Conservation (phyloP, 2,888 invertebrate species). For the Nesidiocoris tenuis region DNA sequence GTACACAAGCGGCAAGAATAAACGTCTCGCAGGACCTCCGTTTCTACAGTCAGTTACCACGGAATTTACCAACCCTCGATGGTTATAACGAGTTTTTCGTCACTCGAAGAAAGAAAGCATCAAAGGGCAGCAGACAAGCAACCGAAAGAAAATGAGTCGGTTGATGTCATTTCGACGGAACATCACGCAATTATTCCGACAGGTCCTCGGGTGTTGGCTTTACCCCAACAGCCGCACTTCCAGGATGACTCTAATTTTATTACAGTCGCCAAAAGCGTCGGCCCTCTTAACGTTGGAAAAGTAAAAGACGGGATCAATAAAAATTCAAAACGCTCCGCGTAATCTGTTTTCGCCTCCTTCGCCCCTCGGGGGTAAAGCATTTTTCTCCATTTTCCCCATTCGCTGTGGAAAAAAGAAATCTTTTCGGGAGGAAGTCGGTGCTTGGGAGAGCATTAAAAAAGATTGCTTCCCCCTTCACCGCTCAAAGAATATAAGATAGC, state of each 20-base stretch:
- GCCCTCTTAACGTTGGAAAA: slow-evolving; percentile 40
- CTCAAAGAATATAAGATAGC: slow-evolving; percentile 10
- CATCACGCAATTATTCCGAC: slow-evolving; percentile 34
- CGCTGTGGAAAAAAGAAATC: slow-evolving; percentile 1
- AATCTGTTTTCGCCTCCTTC: slow-evolving; percentile 49
- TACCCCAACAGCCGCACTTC: slow-evolving; percentile 4
- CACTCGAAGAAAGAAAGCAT: slow-evolving; percentile 38
- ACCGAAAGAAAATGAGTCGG: slow-evolving; percentile 28
- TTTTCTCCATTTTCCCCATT: slow-evolving; percentile 14
- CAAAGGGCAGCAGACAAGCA: slow-evolving; percentile 21
- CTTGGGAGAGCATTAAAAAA: slow-evolving; percentile 22
- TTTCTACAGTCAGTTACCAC: too few species aligned
- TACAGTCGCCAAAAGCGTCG: slow-evolving; percentile 31
- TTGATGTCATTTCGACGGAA: slow-evolving; percentile 35
- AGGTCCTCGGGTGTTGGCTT: neutral
- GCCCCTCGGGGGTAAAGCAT: slow-evolving; percentile 11
- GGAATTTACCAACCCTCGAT: too few species aligned
- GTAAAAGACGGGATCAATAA: slow-evolving; percentile 49
- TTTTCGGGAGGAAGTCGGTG: slow-evolving; percentile 3
- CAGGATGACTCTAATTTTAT: slow-evolving; percentile 45
- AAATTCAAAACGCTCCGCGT: slow-evolving; percentile 51
- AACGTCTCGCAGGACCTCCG: too few species aligned
- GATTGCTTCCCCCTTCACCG: slow-evolving; percentile 14
- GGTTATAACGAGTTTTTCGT: too few species aligned
- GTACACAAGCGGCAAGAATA: too few species aligned